Evolutionary conservation across 2,888 invertebrate genomes (phyloP).

Genomic region (Spialia ferax): DNA sequence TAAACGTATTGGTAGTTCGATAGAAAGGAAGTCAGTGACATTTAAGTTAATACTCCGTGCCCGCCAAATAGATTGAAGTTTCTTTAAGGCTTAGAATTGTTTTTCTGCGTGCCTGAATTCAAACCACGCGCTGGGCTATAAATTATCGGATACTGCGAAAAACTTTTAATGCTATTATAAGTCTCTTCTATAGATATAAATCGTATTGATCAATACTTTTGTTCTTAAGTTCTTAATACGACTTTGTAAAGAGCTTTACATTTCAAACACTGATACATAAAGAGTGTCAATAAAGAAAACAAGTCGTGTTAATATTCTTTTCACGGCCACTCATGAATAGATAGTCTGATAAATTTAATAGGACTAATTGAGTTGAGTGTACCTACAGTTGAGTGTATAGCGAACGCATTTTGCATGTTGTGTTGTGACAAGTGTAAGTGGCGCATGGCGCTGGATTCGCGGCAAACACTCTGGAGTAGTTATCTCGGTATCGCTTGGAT

Average conservation of each 20-base stretch:
- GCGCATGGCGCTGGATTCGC: constrained; percentile 58
- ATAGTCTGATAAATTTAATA: constrained; percentile 60
- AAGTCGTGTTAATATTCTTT: not conserved
- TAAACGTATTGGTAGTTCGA: not conserved
- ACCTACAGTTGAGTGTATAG: constrained; percentile 51
- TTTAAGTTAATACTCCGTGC: constrained; percentile 30
- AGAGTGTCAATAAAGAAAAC: not conserved
- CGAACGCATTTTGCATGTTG: constrained; percentile 63
- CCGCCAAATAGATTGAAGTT: constrained; percentile 60
- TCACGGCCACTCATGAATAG: constrained; percentile 55
- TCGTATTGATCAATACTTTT: constrained; percentile 50
- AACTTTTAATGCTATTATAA: constrained; percentile 67
- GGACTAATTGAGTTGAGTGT: constrained; percentile 68
- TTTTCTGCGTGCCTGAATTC: constrained; percentile 66
- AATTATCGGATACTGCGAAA: constrained; percentile 62
- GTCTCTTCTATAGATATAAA: constrained; percentile 60
- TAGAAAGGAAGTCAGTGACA: constrained; percentile 12
- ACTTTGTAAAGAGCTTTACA: constrained; percentile 18
- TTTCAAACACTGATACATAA: not conserved
- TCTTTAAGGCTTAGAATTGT: constrained; percentile 63
- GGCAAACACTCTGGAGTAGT: constrained; percentile 67
- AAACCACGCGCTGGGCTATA: constrained; percentile 60
- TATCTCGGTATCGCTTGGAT: constrained; percentile 78
- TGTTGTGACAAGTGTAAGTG: constrained; percentile 64
- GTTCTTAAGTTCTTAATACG: constrained; percentile 46